Evolutionary conservation across 2,113 vertebrate genomes (phyloP), one percentile per base, ranked within the genome.

Genomic region (Vulpes lagopus): DNA sequence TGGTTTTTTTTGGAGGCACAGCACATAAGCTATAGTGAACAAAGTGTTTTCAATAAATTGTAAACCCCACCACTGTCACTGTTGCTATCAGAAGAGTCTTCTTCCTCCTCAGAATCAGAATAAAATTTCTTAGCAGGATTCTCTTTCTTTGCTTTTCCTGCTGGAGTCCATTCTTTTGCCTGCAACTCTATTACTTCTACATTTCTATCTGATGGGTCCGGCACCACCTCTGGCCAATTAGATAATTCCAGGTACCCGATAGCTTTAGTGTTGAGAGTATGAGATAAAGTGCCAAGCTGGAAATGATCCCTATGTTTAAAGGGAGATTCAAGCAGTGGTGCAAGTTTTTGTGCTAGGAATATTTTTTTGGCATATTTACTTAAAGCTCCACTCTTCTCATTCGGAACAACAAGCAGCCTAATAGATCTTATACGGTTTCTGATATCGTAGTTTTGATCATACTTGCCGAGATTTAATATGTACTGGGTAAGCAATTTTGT

Each of bases 401-500:
- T 99, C 94, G 99, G 99, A 98, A 99, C 99, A 94, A 99, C 99
- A 98, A 99, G 99, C 99, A 99, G 99, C 93, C 99, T 99, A 98
- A 99, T 99, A 99, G 99, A 99, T 98, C 99, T 99, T 55, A 99
- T 99, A 97, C 99, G 99, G 99, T 99, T 99, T 98, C 99, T 99
- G 99, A 99, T 99, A 98, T 99, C 99, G 84, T 99, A 99, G 99
- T 99, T 99, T 99, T 99, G 99, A 99, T 99, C 99, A 97, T 99
- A 99, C 98, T 99, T 99, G 98, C 99, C 99, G 95, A 99, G 99
- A 98, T 99, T 99, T 98, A 99, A 99, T 99, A 99, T 99, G 93
- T 99, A 99, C 99, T 99, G 99, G 98, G 99, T 99, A 99, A 99
- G 99, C 99, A 99, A 99, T 99, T 99, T 99, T 97, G 99, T 99